A percentile compares a stretch with the other conserved stretches of the same genome.
Evolutionary conservation across 2,113 vertebrate species (phyloP).

Genomic region (Phaetusa simplex): DNA sequence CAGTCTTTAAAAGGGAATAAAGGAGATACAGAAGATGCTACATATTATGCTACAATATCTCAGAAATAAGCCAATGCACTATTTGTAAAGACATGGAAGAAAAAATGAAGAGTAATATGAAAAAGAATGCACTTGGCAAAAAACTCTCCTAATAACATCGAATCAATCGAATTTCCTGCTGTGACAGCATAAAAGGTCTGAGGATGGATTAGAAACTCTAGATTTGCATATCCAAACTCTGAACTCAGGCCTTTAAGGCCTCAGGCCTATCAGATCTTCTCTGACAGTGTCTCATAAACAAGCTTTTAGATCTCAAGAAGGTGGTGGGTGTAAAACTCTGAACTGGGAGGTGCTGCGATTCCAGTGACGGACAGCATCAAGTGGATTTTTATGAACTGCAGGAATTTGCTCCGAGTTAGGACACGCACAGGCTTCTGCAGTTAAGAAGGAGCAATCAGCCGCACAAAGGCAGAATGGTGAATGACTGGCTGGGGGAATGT

Average conservation of each 20-base stretch:
- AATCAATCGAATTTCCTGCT: background rate
- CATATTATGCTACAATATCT: background rate
- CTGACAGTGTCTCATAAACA: background rate
- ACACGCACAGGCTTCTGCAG: background rate
- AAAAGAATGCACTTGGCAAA: background rate
- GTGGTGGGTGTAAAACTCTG: background rate
- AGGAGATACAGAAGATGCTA: background rate
- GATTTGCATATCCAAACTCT: background rate
- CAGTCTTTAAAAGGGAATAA: background rate
- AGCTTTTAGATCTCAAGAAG: background rate
- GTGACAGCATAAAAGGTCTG: background rate
- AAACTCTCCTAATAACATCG: fast-evolving
- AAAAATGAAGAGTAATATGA: background rate
- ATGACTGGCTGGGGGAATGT: no score
- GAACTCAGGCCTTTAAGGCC: background rate
- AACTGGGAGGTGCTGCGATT: background rate
- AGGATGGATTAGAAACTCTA: background rate
- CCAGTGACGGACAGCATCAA: background rate
- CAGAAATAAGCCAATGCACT: background rate
- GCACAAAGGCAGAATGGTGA: background rate
- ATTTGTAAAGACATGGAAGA: background rate
- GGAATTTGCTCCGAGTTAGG: background rate
- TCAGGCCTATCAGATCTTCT: background rate
- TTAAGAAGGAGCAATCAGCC: background rate
- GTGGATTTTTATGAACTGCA: background rate